Percentiles rank a stretch among this genome's conserved stretches.
Conservation (phyloP, 2,797 vertebrate genomes). For the Pseudochaenichthys georgianus region DNA sequence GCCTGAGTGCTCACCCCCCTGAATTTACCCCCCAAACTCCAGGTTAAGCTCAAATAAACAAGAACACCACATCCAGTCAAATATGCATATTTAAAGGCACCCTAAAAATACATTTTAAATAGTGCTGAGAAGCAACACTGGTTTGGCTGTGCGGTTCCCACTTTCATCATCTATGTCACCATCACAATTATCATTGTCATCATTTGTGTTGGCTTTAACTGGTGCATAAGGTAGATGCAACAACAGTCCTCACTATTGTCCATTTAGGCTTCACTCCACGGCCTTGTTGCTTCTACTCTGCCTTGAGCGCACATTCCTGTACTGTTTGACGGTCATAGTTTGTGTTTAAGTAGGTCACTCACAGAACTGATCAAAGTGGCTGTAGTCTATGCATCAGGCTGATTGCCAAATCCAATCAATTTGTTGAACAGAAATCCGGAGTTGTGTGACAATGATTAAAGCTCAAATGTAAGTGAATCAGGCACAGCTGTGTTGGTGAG, state of each 20-base stretch:
- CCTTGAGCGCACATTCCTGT: conserved; percentile 22
- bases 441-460: conserved; percentile 69
- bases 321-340: conserved; percentile 15
- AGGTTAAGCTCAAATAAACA: conserved; percentile 68
- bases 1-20: conserved; percentile 31
- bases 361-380: conserved; percentile 40
- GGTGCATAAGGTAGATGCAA: conserved; percentile 6
- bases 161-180: conserved; percentile 10
- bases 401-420: conserved; percentile 58
- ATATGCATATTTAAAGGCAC: conserved; percentile 20
- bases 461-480: conserved; percentile 52
- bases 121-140: conserved; percentile 24
- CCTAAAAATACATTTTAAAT: conserved; percentile 6
- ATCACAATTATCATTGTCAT: neutral
- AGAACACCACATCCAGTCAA: conserved; percentile 40
- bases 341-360: conserved; percentile 29
- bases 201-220: conserved; percentile 1
- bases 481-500: conserved; percentile 23
- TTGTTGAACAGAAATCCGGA: conserved; percentile 46
- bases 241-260: neutral
- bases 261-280: neutral
- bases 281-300: neutral
- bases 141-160: conserved; percentile 18
- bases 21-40: conserved; percentile 29
- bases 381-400: conserved; percentile 24